Base-by-base conservation (phyloP, 2,113 vertebrate genomes). In the Picathartes gymnocephalus region DNA sequence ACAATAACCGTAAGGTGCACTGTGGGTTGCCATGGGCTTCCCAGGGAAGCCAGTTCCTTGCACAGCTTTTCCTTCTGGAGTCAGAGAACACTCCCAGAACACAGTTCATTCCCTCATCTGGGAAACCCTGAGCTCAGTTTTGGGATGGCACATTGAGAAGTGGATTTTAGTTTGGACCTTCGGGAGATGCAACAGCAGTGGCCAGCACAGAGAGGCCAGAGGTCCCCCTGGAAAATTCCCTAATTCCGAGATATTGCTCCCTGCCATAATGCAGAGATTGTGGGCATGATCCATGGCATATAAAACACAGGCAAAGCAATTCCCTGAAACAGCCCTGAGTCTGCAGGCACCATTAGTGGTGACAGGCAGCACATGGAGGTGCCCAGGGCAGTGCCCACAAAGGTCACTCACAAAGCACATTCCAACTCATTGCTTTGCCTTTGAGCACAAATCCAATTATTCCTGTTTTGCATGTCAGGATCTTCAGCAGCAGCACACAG, bases 321-420 rank as follows among this genome's bases (percentile, higher is more conserved):
- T 82, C 54, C n/a, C n/a, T n/a, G n/a, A 86, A 92, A 92, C 40
- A 88, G 42, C 79, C 69, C 77, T 35, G 73, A 88, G 83, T 94
- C 42, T 50, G 80, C 40, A 90, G 88, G 92, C 51, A 72, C 85
- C 86, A 79, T 85, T 82, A 86, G 31, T 60, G 79, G 74, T 92
- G 97, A 92, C 97, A 97, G 92, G 33, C 76, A 89, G 85, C 85
- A 86, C 92, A 92, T 58, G 84, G 82, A 93, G 17, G 24, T 91
- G 93, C 95, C 88, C 90, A 35, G 45, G 77, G 97, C 85, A 61
- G 44, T 91, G 93, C 61, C 95, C 72, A 70, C 8, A 42, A 97
- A 98, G 96, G 97, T 98, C 97, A 97, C 53, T 68, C 88, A 57
- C 16, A 83, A 93, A 93, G 70, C 68, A 95, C 77, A 71, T 93